A percentile compares a stretch with the other conserved stretches of the same genome.
These are phyloP conservation scores for Acinonyx jubatus DNA, from an alignment of 2,113 vertebrate species.

Conservation along the genomic window DNA sequence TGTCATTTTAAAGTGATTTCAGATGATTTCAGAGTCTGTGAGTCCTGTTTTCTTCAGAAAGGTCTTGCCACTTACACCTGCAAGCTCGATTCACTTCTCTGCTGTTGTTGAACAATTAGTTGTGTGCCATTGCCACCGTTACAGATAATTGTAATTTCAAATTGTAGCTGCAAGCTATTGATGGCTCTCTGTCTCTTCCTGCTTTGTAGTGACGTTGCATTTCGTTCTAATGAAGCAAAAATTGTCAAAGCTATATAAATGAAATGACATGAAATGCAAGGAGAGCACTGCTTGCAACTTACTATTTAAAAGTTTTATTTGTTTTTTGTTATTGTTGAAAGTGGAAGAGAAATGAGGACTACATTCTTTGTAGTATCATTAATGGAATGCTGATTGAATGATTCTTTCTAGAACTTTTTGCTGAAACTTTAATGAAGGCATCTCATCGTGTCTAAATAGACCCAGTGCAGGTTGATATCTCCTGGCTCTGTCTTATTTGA, in stretches of 20 bases:
- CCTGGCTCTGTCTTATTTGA: not conserved
- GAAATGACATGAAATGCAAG: not conserved
- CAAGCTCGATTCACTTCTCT: not conserved
- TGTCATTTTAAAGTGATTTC: not conserved
- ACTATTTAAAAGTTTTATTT: not conserved
- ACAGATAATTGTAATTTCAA: slow-evolving; percentile 13
- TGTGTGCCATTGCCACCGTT: not conserved
- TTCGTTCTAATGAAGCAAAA: slow-evolving; percentile 1
- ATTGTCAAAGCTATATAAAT: not conserved
- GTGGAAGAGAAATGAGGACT: not conserved
- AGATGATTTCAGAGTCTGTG: not conserved
- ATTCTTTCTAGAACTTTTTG: not conserved
- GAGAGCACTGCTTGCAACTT: not conserved
- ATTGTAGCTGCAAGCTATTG: not conserved
- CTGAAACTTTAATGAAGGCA: not conserved
- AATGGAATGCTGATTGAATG: not conserved
- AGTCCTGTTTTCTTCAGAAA: not conserved
- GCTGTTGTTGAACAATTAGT: not conserved
- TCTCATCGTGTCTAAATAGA: not conserved
- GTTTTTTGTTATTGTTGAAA: not conserved
- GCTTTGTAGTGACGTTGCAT: not conserved
- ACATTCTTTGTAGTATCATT: not conserved
- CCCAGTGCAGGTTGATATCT: not conserved
- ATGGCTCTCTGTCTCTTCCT: not conserved
- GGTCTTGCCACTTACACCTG: not conserved